phyloP scores from a whole-genome alignment of 2,888 invertebrate species.

The Thumatha senex region DNA sequence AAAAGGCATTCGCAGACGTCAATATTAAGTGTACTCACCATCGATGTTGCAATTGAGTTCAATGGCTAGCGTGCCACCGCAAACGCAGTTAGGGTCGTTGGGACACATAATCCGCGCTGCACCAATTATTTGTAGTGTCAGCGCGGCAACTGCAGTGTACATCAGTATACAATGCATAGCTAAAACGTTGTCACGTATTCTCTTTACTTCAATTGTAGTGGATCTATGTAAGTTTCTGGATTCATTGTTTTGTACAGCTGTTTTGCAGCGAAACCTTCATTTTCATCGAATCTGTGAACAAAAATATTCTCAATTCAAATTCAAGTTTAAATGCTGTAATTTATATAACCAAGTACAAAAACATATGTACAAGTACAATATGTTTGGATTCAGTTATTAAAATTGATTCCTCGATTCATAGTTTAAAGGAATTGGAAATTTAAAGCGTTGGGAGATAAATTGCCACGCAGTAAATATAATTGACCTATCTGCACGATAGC shows the following conservation, averaged over 20 bases:
- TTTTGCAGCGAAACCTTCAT: slow-evolving; percentile 29
- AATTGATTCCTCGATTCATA: slow-evolving; percentile 63
- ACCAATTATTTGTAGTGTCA: slow-evolving; percentile 69
- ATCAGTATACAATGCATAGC: slow-evolving; percentile 62
- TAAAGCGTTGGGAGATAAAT: slow-evolving; percentile 63
- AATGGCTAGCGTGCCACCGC: slow-evolving; percentile 71
- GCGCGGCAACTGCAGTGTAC: slow-evolving; percentile 58
- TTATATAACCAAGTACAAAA: slow-evolving; percentile 32
- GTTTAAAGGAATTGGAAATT: slow-evolving; percentile 55
- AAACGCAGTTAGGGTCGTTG: slow-evolving; percentile 77
- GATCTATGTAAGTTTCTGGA: slow-evolving; percentile 26
- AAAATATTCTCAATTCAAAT: slow-evolving; percentile 29
- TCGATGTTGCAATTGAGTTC: slow-evolving; percentile 79
- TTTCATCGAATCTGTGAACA: slow-evolving; percentile 50
- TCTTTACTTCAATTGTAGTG: slow-evolving; percentile 39
- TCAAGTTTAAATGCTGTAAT: slow-evolving; percentile 21
- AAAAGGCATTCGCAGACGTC: slow-evolving; percentile 40
- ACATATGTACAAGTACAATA: no score
- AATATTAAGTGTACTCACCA: slow-evolving; percentile 67
- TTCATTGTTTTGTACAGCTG: slow-evolving; percentile 29
- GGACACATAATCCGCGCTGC: slow-evolving; percentile 68
- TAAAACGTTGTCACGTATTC: slow-evolving; percentile 36
- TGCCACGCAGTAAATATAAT: slow-evolving; percentile 59
- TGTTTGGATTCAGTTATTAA: slow-evolving; percentile 17
- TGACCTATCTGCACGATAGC: slow-evolving; percentile 51